phyloP scores from a whole-genome alignment of 2,797 vertebrate species.

The Masticophis lateralis region DNA sequence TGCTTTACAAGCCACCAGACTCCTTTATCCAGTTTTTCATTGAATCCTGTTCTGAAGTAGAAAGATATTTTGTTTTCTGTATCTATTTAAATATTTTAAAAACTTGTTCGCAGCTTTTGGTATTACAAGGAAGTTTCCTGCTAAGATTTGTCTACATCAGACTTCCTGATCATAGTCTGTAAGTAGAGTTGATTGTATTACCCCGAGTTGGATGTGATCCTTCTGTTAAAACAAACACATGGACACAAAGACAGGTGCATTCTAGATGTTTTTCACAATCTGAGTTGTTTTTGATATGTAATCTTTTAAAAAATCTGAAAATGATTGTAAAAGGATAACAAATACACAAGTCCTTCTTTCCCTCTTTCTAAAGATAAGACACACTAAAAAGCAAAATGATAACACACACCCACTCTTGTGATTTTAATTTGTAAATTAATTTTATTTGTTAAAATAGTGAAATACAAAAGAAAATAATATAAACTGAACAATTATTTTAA shows the following conservation, averaged over 20 bases:
- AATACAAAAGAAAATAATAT: neutral
- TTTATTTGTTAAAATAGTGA: neutral
- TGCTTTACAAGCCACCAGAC: neutral
- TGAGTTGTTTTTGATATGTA: neutral
- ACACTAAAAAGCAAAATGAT: neutral
- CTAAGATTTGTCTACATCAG: neutral
- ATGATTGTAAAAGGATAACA: neutral
- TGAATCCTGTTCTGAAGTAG: neutral
- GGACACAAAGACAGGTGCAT: neutral
- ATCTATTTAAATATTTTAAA: neutral
- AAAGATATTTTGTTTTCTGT: neutral
- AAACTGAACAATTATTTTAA: neutral
- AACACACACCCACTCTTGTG: neutral
- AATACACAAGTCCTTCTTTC: neutral
- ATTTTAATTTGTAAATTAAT: conserved; percentile 1
- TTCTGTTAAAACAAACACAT: neutral
- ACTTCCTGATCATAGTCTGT: neutral
- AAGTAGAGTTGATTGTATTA: neutral
- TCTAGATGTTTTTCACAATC: neutral
- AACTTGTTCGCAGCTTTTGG: neutral
- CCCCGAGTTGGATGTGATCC: neutral
- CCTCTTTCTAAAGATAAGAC: neutral
- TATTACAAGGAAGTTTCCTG: neutral
- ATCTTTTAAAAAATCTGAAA: neutral
- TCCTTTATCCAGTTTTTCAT: neutral